Evolutionary conservation across 2,888 invertebrate species (phyloP), one percentile per base, ranked within the genome.

Genomic region (Drosophila histrio): DNA sequence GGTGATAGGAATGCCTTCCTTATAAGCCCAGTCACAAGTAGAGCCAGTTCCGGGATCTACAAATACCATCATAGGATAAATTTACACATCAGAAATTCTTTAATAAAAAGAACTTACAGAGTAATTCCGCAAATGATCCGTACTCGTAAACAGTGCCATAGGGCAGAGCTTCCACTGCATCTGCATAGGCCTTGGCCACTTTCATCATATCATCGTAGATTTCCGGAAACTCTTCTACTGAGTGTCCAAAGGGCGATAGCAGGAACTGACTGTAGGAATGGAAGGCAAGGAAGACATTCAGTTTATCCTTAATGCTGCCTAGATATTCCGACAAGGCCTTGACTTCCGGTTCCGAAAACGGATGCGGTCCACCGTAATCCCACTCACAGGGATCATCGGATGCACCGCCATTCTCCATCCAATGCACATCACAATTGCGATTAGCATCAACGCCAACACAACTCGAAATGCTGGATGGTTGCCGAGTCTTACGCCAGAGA

Each of bases 401-500:
- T 0, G 93, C 93, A 0, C 94, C 94, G 6, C 75, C 91, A 52
- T 89, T 87, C 28, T 75, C 76, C 77, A 86, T 75, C 91, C 91
- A 91, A 58, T 86, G 75, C 1, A 76, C 83, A 58, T 88, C 82
- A 49, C 77, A 91, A 64, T 91, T 91, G 2, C 91, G 72, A 69
- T 91, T 91, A 5, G 79, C 64, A 77, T 91, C 91, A 7, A 68
- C 79, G 1, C 91, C 91, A 39, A 88, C 47, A 41, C 93, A 92
- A 0, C 58, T 66, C 0, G 83, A 68, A 11, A 19, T 64, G 0
- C 32, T 39, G 0, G 90, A 89, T 1, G 92, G 92, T 61, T 92
- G 92, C 36, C 95, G 92, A 9, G 94, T 95, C 78, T 95, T 95
- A 9, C 93, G 89, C 95, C 95, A 95, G 56, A 94, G 79, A 47